These are phyloP conservation scores for Drosophila sturtevanti DNA, from an alignment of 1,140 invertebrate genomes.

Conservation along the genomic window DNA sequence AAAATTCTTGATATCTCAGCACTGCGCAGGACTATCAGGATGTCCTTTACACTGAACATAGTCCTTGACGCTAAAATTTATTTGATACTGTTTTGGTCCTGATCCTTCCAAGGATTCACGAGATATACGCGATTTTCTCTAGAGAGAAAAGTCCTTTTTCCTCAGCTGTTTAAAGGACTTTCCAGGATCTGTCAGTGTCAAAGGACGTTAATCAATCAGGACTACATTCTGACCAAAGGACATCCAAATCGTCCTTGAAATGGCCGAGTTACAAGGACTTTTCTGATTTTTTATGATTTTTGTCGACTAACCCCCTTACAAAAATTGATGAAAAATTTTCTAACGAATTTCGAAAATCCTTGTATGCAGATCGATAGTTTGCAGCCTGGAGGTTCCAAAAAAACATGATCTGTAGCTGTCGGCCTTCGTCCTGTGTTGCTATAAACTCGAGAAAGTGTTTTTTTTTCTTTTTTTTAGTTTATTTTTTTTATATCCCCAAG, in stretches of 20 bases:
- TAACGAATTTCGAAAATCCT: not conserved
- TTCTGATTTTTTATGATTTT: not conserved
- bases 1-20: not conserved
- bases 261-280: not conserved
- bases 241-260: not conserved
- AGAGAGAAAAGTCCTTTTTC: not conserved
- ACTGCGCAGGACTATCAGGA: not conserved
- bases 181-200: not conserved
- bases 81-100: not conserved
- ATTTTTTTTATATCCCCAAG: not conserved
- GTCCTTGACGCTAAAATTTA: too few relatives aligned
- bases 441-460: not conserved
- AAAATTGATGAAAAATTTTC: not conserved
- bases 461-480: not conserved
- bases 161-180: not conserved
- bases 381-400: too few relatives aligned
- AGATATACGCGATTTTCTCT: not conserved
- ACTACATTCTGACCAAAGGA: not conserved
- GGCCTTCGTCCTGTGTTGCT: not conserved
- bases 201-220: not conserved
- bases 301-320: not conserved
- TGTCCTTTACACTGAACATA: not conserved
- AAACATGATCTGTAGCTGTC: too few relatives aligned
- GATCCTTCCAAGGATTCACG: not conserved
- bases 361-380: not conserved